A percentile compares a stretch with the other conserved stretches of the same genome.
These are phyloP conservation scores for Pangasius larnaudii DNA, from an alignment of 2,797 vertebrate species.

Conservation along the genomic window DNA sequence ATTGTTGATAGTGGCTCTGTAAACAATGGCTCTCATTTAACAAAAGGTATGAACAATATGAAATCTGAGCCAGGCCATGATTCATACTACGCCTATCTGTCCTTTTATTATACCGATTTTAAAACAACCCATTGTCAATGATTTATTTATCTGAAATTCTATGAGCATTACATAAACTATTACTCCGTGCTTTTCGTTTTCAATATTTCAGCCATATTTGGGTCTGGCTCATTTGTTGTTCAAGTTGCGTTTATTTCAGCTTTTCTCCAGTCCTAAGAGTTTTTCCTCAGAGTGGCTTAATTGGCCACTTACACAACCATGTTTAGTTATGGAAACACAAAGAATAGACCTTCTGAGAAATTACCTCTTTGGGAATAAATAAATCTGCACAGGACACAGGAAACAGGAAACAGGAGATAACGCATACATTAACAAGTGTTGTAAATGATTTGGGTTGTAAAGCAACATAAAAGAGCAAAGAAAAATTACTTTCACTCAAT, in stretches of 20 bases:
- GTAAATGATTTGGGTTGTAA: background rate
- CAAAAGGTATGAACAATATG: background rate
- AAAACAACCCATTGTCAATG: background rate
- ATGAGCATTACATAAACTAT: background rate
- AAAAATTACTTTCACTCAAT: background rate
- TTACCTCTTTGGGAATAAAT: background rate
- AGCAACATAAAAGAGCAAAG: background rate
- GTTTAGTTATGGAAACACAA: background rate
- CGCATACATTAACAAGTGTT: background rate
- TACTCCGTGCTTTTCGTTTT: background rate
- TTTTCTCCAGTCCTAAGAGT: background rate
- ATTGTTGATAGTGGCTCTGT: background rate
- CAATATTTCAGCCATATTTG: background rate
- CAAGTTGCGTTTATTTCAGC: background rate
- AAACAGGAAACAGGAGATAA: background rate
- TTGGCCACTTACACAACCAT: slow-evolving; percentile 10
- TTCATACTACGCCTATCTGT: background rate
- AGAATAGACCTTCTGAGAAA: background rate
- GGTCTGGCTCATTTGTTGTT: background rate
- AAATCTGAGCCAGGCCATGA: background rate
- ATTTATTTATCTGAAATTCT: slow-evolving; percentile 8
- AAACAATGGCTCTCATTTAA: background rate
- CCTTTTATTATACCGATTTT: too few relatives aligned
- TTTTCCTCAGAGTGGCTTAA: background rate
- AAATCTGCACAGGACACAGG: background rate